Conservation (phyloP, 2,797 vertebrate species). For the Tokudaia muenninki region DNA sequence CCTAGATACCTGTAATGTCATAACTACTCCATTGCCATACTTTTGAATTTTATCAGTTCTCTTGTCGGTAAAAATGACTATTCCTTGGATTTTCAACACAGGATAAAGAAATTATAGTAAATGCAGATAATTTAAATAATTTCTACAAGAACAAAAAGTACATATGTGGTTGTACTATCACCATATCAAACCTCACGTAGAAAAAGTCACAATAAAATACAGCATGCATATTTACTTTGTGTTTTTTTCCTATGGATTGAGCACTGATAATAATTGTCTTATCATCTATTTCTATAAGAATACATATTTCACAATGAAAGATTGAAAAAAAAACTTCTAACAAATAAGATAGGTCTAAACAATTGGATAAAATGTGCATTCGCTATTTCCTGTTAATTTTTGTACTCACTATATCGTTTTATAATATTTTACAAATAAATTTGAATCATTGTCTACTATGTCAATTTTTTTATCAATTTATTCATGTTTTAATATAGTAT, state of each 20-base stretch:
- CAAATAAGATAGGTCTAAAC: constrained; percentile 12
- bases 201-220: not conserved
- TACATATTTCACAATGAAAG: not conserved
- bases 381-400: not conserved
- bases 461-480: not conserved
- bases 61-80: not conserved
- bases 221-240: not conserved
- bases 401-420: not conserved
- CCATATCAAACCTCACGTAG: not conserved
- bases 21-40: not conserved
- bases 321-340: not conserved
- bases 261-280: not conserved
- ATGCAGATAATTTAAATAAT: constrained; percentile 40
- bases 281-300: constrained; percentile 16
- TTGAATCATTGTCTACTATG: not conserved
- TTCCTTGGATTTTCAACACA: not conserved
- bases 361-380: not conserved
- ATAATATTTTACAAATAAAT: not conserved
- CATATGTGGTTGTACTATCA: not conserved
- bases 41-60: not conserved
- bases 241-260: not conserved
- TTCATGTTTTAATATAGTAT: not conserved
- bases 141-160: not conserved
- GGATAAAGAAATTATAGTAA: not conserved
- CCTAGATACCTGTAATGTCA: not conserved